Base-by-base conservation (phyloP, 2,888 invertebrate species). In the Parnassius mnemosyne region DNA sequence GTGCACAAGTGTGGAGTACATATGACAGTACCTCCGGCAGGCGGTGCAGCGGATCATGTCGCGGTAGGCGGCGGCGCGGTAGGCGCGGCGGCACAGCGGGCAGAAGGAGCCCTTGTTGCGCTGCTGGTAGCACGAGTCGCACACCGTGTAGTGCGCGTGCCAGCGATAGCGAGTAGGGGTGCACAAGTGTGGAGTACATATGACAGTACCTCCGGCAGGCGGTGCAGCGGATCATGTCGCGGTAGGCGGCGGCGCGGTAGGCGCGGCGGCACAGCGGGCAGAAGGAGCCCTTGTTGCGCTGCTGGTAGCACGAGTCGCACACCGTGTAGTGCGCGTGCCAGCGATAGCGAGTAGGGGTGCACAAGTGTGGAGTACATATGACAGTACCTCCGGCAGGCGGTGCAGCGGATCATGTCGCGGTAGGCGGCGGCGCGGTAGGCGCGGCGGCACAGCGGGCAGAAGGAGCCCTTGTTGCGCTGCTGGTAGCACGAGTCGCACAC, bases 401-500 rank as follows among this genome's bases (percentile, higher is more conserved):
- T 94, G 84, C 99, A 99, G 78, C 97, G 96, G 52, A 97, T 96
- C 98, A 99, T 98, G 87, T 97, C 97, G 70, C 97, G 94, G 87
- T 98, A 96, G 46, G 97, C 97, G 68, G 97, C 97, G 65, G 98
- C 97, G 68, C 98, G 93, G 89, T 99, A 99, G 1, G 98, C 98
- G 76, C 97, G 95, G 69, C 96, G 95, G 86, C 99, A 99, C 55
- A 99, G 93, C 44, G 98, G 98, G 87, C 99, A 99, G 68, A 96
- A 97, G 65, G 96, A 96, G 64, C 98, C 98, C 88, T 99, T 99
- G 89, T 99, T 99, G 58, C 98, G 93, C 85, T 98, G 98, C 85
- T 99, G 99, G 91, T 99, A 99, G 90, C 99, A 99, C 53, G 98
- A 98, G 93, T 99, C 99, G 90, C 99, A 99, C 69, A 99, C 97